Evolutionary conservation across 1,140 invertebrate species (phyloP), one percentile per base, ranked within the genome.

Genomic region (Halyomorpha halys): DNA sequence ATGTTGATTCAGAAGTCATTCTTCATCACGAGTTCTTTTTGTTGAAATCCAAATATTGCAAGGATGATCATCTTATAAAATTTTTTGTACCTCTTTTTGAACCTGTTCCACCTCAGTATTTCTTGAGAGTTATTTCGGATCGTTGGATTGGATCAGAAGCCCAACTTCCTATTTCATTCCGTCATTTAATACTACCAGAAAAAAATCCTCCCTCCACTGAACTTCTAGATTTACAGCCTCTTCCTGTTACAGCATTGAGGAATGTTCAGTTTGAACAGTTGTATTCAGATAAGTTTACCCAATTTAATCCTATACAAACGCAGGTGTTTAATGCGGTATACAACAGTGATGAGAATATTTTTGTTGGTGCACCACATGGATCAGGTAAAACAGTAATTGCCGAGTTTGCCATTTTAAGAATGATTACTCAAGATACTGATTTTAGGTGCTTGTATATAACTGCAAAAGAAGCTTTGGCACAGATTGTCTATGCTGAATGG

Each of bases 251-350:
- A 0, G 90, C 89, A 11, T 72, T 92, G 11, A 71, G 93, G 67
- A 97, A 98, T 74, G 75, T 83, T 0, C 81, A 84, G 53, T 98
- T 89, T 74, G 94, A 98, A 74, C 76, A 79, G 6, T 76, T 99
- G 6, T 99, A 98, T 71, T 78, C 77, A 5, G 83, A 92, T 8
- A 86, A 86, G 67, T 94, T 98, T 72, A 85, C 85, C 15, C 91
- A 96, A 74, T 98, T 99, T 74, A 99, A 99, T 79, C 94, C 97
- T 0, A 98, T 99, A 68, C 97, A 99, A 75, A 99, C 97, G 0
- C 97, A 99, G 81, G 96, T 98, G 5, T 99, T 99, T 74, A 98
- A 99, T 75, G 90, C 96, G 0, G 86, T 98, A 0, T 99, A 98
- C 75, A 98, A 99, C 77, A 93, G 88, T 16, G 95, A 99, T 75